A percentile compares a stretch with the other conserved stretches of the same genome.
phyloP scores from a whole-genome alignment of 2,113 vertebrate genomes.

The Anolis sagrei region DNA sequence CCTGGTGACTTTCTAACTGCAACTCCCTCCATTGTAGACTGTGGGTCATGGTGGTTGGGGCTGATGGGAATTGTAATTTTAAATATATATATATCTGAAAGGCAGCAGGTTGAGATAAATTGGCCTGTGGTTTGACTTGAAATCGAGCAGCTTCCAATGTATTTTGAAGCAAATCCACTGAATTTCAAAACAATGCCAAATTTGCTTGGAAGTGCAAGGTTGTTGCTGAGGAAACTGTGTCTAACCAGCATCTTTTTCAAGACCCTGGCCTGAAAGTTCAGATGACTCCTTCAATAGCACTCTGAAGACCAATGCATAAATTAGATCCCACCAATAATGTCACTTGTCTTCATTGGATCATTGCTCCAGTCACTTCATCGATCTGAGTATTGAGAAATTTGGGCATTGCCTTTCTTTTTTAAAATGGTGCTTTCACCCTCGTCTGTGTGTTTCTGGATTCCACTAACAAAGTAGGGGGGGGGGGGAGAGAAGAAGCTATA shows the following conservation, averaged over 20 bases:
- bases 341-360: no score
- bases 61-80: no score
- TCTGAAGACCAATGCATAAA: background rate
- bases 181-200: background rate
- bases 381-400: no score
- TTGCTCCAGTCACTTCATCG: no score
- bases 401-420: background rate
- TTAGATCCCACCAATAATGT: no score
- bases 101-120: background rate
- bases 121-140: background rate
- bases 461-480: background rate
- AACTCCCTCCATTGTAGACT: no score
- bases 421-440: background rate
- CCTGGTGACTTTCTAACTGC: no score
- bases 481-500: no score
- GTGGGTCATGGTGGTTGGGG: no score
- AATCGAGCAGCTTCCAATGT: no score
- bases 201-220: conserved; percentile 30
- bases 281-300: conserved; percentile 14
- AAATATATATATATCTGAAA: no score
- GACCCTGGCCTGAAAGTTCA: conserved; percentile 34
- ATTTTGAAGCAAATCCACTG: conserved; percentile 5
- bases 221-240: conserved; percentile 55
- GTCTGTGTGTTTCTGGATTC: background rate
- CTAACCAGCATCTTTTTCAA: conserved; percentile 29